Base-by-base conservation (phyloP, 2,888 invertebrate genomes). In the Rhorus exstirpatorius region DNA sequence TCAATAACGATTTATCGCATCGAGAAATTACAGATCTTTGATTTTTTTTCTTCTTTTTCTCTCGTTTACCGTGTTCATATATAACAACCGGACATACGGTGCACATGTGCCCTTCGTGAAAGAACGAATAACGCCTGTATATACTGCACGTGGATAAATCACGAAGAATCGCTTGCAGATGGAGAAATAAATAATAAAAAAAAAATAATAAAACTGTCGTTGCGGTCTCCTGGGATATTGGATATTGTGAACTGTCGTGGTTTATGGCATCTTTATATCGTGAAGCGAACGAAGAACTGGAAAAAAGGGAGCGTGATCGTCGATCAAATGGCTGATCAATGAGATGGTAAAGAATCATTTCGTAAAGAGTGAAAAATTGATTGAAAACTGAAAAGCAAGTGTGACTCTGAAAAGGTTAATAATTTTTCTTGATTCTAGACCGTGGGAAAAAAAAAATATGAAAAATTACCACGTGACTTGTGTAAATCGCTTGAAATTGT, bases 211-310 rank as follows among this genome's bases (percentile, higher is more conserved):
- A 10, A 19, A 21, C 10, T 8, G 21, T 21, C 21, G 19, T 46
- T n/a, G 14, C 14, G 46, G 6, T 76, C 35, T 7, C 17, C 26
- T 35, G 8, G 71, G 53, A 63, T 78, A 51, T 55, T 65, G 31
- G 53, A n/a, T n/a, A 55, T 68, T 60, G 44, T 44, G 35, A 76
- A 58, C 55, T 55, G 14, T n/a, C n/a, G 55, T 55, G 60, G 55
- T 68, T 68, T 76, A 68, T 65, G 76, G 53, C 67, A 35, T 44
- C 55, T 44, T 49, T n/a, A n/a, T n/a, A n/a, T n/a, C n/a, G n/a
- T n/a, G n/a, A n/a, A n/a, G n/a, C n/a, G n/a, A n/a, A n/a, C n/a
- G n/a, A n/a, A n/a, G n/a, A n/a, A n/a, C n/a, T n/a, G n/a, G n/a
- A n/a, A n/a, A n/a, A n/a, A n/a, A n/a, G n/a, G n/a, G n/a, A n/a